These are phyloP conservation scores for Heteropelma amictum DNA, from an alignment of 2,888 invertebrate genomes.

Conservation along the genomic window DNA sequence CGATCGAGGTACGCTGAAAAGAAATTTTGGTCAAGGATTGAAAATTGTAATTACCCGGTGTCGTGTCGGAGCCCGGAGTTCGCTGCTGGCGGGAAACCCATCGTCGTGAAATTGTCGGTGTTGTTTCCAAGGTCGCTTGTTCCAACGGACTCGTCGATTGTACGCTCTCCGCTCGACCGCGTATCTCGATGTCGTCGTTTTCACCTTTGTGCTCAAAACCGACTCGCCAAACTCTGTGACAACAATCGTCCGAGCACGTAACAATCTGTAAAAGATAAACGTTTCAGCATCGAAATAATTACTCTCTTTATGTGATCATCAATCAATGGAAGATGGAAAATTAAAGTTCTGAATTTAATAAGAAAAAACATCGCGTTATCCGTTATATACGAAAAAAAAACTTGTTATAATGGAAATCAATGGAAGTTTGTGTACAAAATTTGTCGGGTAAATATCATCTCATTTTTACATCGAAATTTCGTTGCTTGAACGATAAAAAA, in stretches of 20 bases:
- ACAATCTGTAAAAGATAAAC: slow-evolving; percentile 79
- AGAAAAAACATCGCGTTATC: too few relatives aligned
- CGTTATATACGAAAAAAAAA: too few relatives aligned
- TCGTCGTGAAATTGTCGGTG: slow-evolving; percentile 67
- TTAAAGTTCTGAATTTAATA: too few relatives aligned
- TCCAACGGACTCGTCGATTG: slow-evolving; percentile 60
- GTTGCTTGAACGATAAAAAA: too few relatives aligned
- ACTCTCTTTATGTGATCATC: background rate
- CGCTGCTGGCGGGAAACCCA: slow-evolving; percentile 60
- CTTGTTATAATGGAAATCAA: too few relatives aligned
- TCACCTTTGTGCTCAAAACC: slow-evolving; percentile 79
- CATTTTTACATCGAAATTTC: too few relatives aligned
- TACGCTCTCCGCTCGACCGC: slow-evolving; percentile 79
- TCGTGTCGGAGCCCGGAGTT: slow-evolving; percentile 66
- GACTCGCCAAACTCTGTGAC: slow-evolving; percentile 87
- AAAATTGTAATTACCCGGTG: slow-evolving; percentile 55
- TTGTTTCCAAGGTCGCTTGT: slow-evolving; percentile 66
- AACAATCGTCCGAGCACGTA: slow-evolving; percentile 91
- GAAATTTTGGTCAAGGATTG: background rate
- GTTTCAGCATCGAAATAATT: background rate
- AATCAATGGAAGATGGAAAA: background rate
- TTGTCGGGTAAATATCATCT: too few relatives aligned
- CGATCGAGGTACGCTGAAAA: background rate
- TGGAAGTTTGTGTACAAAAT: too few relatives aligned
- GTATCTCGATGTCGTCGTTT: slow-evolving; percentile 74